phyloP scores from a whole-genome alignment of 2,113 vertebrate genomes.

The Psittacara wagleri region DNA sequence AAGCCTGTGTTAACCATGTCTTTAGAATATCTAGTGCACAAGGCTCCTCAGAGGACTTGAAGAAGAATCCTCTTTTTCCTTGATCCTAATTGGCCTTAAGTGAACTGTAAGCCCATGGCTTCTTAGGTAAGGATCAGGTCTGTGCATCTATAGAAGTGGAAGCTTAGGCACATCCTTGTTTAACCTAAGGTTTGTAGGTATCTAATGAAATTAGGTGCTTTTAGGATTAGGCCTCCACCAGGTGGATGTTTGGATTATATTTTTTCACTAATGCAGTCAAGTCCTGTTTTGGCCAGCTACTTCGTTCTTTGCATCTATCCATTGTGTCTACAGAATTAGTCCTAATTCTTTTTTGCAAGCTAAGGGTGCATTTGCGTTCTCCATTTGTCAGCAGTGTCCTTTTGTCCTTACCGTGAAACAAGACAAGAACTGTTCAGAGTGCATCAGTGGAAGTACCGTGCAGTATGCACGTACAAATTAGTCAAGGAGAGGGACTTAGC shows the following conservation, averaged over 20 bases:
- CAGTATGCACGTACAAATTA: not conserved
- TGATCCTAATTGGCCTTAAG: conserved; percentile 38
- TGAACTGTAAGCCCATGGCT: conserved; percentile 22
- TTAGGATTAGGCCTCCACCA: not conserved
- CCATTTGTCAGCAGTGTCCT: not conserved
- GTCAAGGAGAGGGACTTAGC: not conserved
- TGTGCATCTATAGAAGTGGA: not conserved
- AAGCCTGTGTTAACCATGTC: not conserved
- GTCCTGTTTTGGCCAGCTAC: not conserved
- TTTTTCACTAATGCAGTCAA: not conserved
- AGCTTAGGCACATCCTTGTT: conserved; percentile 26
- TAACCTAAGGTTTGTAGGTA: conserved; percentile 16
- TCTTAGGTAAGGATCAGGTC: conserved; percentile 11
- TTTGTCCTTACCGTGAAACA: not conserved
- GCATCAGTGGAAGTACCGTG: not conserved
- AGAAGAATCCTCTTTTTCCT: conserved; percentile 38
- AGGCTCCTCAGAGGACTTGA: conserved; percentile 1
- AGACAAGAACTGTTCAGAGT: not conserved
- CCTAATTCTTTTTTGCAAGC: not conserved
- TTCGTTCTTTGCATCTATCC: not conserved
- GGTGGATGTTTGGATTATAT: not conserved
- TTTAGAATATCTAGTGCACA: conserved; percentile 3
- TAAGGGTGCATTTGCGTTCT: not conserved
- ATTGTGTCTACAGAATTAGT: not conserved
- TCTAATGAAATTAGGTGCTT: conserved; percentile 27